Conservation (phyloP, 2,888 invertebrate genomes). For the Amblyjoppa proteus region DNA sequence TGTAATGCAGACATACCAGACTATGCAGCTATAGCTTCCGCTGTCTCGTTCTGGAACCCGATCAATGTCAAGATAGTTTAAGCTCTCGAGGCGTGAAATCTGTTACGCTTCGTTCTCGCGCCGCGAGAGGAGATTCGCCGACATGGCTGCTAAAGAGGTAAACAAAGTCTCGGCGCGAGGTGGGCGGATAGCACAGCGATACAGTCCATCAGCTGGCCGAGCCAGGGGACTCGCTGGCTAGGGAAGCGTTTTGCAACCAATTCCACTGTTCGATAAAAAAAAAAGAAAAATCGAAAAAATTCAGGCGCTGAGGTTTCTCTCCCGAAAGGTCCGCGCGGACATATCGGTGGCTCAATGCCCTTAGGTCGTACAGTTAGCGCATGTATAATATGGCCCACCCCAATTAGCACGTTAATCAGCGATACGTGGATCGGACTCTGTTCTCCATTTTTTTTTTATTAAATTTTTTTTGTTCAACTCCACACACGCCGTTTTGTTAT, state of each 20-base stretch:
- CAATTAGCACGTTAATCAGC: no score
- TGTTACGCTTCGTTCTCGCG: conserved; percentile 55
- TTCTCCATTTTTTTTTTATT: no score
- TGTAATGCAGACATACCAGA: background rate
- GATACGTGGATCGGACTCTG: no score
- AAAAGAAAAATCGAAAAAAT: no score
- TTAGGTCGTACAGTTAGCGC: no score
- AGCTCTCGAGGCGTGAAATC: conserved; percentile 54
- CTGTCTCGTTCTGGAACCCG: conserved; percentile 26
- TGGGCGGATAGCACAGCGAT: conserved; percentile 31
- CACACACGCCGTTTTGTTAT: background rate
- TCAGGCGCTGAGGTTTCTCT: no score
- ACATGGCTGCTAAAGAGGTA: conserved; percentile 30
- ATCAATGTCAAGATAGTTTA: conserved; percentile 61
- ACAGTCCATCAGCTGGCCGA: conserved; percentile 15
- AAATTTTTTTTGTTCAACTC: background rate
- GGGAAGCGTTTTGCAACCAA: no score
- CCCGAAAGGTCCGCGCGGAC: no score
- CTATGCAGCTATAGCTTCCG: conserved; percentile 27
- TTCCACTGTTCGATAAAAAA: no score
- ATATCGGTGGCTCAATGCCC: no score
- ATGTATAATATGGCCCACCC: no score
- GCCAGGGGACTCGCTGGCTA: background rate
- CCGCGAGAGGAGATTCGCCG: conserved; percentile 39
- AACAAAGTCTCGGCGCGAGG: conserved; percentile 21